These are phyloP conservation scores for Listronotus oregonensis DNA, from an alignment of 1,140 invertebrate species.

Conservation along the genomic window DNA sequence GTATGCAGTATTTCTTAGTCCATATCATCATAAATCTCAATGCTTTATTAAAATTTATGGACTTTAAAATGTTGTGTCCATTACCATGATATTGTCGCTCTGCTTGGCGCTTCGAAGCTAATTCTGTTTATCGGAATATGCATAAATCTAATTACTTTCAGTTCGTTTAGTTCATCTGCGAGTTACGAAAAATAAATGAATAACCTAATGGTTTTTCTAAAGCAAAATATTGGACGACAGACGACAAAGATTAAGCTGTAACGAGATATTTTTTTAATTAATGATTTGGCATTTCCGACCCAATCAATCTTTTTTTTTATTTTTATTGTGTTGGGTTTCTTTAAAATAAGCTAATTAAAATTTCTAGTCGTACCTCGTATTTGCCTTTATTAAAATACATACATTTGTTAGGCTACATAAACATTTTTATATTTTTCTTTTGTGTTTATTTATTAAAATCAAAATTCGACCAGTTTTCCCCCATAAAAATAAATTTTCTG, in stretches of 20 bases:
- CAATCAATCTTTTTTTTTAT: no score
- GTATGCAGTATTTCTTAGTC: background rate
- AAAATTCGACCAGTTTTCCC: no score
- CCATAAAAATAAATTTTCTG: no score
- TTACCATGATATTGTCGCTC: slow-evolving; percentile 21
- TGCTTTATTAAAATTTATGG: slow-evolving; percentile 7
- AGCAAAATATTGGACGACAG: background rate
- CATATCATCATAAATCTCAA: slow-evolving; percentile 13
- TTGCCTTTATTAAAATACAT: no score
- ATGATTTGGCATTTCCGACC: no score
- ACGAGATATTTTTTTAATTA: no score
- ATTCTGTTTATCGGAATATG: slow-evolving; percentile 25
- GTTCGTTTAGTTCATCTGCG: slow-evolving; percentile 11
- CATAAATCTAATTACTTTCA: slow-evolving; percentile 26
- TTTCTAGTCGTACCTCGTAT: no score
- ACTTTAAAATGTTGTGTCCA: slow-evolving; percentile 7
- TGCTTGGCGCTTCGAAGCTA: background rate
- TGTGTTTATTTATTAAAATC: no score
- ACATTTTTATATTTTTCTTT: no score
- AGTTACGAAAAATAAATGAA: slow-evolving; percentile 23
- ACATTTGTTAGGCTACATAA: no score
- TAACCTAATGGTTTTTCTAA: background rate
- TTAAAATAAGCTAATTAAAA: no score
- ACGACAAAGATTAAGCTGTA: background rate
- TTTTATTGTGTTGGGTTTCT: no score